Base-by-base conservation (phyloP, 2,797 vertebrate genomes). In the Varecia variegata region DNA sequence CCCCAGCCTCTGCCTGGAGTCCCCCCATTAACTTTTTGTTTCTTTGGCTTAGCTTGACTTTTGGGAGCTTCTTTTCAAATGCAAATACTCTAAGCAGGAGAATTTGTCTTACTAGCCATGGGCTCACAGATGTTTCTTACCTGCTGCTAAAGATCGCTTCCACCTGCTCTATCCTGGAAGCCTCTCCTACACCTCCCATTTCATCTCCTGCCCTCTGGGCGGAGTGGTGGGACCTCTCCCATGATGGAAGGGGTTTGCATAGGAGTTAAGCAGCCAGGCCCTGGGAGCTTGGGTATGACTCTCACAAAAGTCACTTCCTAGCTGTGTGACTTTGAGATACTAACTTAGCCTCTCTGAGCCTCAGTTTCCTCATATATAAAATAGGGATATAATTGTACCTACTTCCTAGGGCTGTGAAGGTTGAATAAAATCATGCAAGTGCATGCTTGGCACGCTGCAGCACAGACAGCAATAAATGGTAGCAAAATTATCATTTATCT, bases 381-480 rank as follows among this genome's bases (percentile, higher is more conserved):
- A 62, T 43, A 21, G 21, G 18, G 17, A n/a, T 54, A 68, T 71
- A 30, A 12, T n/a, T 15, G 2, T 67, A n/a, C 23, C 67, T 43
- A n/a, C 7, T 4, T 65, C 40, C 12, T 50, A 47, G 68, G 47
- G 20, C n/a, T 15, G 9, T 32, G 60, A 23, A 77, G 17, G 3
- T 18, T 23, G 32, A 17, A 3, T 52, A 40, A 79, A 30, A 35
- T 35, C 21, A 1, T 12, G 32, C 32, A 2, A 10, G 8, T 25
- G 8, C 27, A 45, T 7, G 0, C 20, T 13, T 7, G 6, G 38
- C 56, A 45, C 2, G 1, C 3, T 4, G 10, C 27, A 35, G 15
- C 40, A 65, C 62, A 21, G 50, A 50, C 7, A 54, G 47, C 47
- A 45, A 21, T 45, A 40, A 4, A 25, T 2, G 2, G n/a, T 32